Percentiles rank a stretch among this genome's conserved stretches.
Conservation (phyloP, 2,797 vertebrate species). For the Cichlasoma orientale region DNA sequence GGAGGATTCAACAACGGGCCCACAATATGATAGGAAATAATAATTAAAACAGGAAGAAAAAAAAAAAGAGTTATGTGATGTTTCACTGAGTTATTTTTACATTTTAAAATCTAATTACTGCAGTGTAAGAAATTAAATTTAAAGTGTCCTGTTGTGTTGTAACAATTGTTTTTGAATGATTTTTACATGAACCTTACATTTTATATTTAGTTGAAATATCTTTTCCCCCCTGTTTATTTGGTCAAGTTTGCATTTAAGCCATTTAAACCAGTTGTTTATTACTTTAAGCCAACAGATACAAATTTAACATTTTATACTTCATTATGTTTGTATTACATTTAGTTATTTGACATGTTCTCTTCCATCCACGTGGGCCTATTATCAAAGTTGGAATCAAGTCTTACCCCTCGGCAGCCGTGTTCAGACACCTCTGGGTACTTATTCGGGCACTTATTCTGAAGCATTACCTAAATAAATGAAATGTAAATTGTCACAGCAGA, state of each 20-base stretch:
- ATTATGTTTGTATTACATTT: no score
- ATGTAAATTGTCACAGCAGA: background rate
- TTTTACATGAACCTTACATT: background rate
- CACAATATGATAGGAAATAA: background rate
- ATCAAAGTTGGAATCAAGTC: background rate
- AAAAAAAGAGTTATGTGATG: background rate
- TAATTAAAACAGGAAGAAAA: background rate
- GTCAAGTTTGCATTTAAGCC: background rate
- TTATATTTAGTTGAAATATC: background rate
- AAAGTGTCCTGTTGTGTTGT: background rate
- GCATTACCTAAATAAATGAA: background rate
- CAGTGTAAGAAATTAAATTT: background rate
- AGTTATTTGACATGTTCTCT: background rate
- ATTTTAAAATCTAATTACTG: slow-evolving; percentile 1
- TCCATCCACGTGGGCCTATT: background rate
- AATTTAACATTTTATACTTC: background rate
- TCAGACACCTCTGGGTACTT: background rate
- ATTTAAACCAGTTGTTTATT: background rate
- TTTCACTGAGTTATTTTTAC: background rate
- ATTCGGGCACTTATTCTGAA: background rate
- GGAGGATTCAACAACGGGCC: slow-evolving; percentile 13
- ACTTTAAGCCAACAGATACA: background rate
- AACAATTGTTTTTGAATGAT: background rate
- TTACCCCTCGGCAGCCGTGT: background rate
- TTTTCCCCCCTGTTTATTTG: background rate